These are phyloP conservation scores for Hippoglossus stenolepis DNA, from an alignment of 2,113 vertebrate genomes.

Conservation along the genomic window DNA sequence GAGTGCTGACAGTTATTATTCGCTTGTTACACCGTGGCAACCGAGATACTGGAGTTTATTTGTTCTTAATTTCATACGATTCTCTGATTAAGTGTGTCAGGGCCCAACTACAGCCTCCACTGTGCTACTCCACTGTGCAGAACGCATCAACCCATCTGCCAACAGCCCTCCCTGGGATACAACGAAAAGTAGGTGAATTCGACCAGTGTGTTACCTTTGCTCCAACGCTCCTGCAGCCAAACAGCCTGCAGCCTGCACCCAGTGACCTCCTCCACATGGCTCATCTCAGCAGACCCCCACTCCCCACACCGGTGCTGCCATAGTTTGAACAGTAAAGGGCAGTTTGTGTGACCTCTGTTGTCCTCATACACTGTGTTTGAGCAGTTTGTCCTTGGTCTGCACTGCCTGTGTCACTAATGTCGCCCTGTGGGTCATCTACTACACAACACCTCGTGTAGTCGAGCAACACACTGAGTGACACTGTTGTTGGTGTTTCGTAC, in stretches of 20 bases:
- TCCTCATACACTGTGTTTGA: neutral
- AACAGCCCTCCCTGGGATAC: neutral
- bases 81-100: neutral
- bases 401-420: neutral
- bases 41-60: neutral
- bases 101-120: too few relatives aligned
- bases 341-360: neutral
- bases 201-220: slow-evolving; percentile 57
- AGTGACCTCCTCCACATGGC: slow-evolving; percentile 61
- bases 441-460: neutral
- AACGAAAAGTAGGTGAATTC: neutral
- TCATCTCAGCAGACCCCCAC: neutral
- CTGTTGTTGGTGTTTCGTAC: neutral
- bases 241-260: slow-evolving; percentile 12
- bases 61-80: neutral
- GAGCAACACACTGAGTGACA: neutral
- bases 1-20: neutral
- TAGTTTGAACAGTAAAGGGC: neutral
- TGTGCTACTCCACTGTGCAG: neutral
- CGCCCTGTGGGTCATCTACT: neutral
- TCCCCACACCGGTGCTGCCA: neutral
- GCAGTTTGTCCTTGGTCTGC: too few relatives aligned
- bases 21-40: neutral
- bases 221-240: slow-evolving; percentile 29
- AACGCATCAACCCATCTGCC: neutral